A percentile compares a stretch with the other conserved stretches of the same genome.
phyloP scores from a whole-genome alignment of 2,888 invertebrate species.

The Zaprionus obscuricornis region DNA sequence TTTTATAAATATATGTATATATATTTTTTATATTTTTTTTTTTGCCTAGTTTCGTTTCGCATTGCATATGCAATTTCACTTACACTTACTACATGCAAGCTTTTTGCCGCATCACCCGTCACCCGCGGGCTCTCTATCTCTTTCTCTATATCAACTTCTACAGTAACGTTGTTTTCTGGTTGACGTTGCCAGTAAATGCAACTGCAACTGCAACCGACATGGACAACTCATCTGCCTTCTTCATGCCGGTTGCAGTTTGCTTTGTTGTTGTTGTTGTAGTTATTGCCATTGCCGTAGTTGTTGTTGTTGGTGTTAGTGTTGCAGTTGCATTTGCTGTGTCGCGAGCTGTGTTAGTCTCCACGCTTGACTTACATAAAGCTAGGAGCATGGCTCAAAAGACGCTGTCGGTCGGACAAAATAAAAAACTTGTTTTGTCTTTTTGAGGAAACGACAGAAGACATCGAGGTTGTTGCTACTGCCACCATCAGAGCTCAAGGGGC shows the following conservation, averaged over 20 bases:
- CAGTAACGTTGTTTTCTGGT: conserved; percentile 32
- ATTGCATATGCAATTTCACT: conserved; percentile 73
- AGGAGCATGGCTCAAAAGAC: conserved; percentile 55
- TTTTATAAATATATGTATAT: conserved; percentile 10
- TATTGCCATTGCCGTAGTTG: conserved; percentile 5
- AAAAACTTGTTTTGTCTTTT: conserved; percentile 69
- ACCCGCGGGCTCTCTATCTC: conserved; percentile 6
- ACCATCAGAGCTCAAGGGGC: conserved; percentile 28
- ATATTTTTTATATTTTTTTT: conserved; percentile 17
- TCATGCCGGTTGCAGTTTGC: conserved; percentile 35
- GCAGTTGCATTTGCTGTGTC: no score
- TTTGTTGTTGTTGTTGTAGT: conserved; percentile 8
- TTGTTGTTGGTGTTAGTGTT: conserved; percentile 4
- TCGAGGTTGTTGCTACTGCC: conserved; percentile 69
- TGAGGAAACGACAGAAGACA: conserved; percentile 69
- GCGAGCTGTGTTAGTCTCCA: conserved; percentile 53
- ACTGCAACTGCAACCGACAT: conserved; percentile 15
- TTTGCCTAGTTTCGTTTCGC: conserved; percentile 57
- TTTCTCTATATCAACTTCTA: no score
- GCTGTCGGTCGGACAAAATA: conserved; percentile 61
- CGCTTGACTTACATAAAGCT: conserved; percentile 77
- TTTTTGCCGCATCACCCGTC: not conserved
- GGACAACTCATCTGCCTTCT: conserved; percentile 69
- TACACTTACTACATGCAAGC: no score
- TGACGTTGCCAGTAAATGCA: conserved; percentile 14